phyloP scores from a whole-genome alignment of 2,113 vertebrate genomes.

The Indicator indicator region DNA sequence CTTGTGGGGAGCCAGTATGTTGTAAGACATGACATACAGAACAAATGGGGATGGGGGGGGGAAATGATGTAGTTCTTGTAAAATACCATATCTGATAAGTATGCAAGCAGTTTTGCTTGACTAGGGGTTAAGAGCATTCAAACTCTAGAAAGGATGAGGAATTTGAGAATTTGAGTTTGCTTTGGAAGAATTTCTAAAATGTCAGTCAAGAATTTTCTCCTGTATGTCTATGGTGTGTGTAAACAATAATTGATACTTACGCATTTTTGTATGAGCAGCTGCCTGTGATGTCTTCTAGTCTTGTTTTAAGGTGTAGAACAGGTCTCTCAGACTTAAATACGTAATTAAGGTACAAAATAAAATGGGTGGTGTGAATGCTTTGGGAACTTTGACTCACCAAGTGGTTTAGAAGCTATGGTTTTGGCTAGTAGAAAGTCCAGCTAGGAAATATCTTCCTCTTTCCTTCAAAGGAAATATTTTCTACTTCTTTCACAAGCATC shows the following conservation, averaged over 20 bases:
- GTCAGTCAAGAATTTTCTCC: not conserved
- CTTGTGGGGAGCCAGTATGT: not conserved
- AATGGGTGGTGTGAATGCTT: not conserved
- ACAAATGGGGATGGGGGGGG: not conserved
- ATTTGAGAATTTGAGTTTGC: not conserved
- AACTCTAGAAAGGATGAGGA: not conserved
- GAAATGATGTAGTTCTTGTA: not conserved
- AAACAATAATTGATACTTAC: not conserved
- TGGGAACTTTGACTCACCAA: not conserved
- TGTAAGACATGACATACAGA: not conserved
- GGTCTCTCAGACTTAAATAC: not conserved
- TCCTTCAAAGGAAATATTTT: not conserved
- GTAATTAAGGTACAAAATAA: not conserved
- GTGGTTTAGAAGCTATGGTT: not conserved
- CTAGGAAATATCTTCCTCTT: not conserved
- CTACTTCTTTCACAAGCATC: not conserved
- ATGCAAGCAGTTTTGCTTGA: not conserved
- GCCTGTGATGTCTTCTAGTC: not conserved
- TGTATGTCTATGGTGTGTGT: accelerated
- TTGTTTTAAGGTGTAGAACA: not conserved
- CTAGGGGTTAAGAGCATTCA: not conserved
- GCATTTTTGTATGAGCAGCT: not conserved
- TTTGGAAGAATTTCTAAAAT: not conserved
- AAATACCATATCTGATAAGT: not conserved
- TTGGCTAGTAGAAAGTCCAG: not conserved